Evolutionary conservation across 1,140 invertebrate genomes (phyloP).

Genomic region (Hydropsyche tenuis): DNA sequence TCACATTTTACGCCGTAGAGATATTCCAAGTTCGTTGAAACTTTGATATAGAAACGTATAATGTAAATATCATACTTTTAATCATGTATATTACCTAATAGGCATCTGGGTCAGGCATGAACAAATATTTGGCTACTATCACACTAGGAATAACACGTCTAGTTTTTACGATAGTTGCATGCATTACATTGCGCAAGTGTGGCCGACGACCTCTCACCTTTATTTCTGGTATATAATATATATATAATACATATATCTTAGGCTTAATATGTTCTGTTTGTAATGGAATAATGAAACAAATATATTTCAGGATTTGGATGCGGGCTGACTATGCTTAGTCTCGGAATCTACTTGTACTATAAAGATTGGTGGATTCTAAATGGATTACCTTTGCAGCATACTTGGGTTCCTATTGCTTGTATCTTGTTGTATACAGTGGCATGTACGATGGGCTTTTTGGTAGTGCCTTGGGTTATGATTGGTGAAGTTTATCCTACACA

Average conservation of each 20-base stretch:
- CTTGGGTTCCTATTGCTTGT: conserved; percentile 70
- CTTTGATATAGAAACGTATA: conserved; percentile 7
- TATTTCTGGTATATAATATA: conserved; percentile 63
- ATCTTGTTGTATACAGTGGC: conserved; percentile 70
- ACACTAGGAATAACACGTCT: conserved; percentile 71
- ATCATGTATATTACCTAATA: conserved; percentile 50
- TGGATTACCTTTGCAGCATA: conserved; percentile 54
- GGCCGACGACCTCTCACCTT: conserved; percentile 74
- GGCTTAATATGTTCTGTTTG: not conserved
- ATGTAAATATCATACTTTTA: conserved; percentile 5
- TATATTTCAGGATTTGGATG: conserved; percentile 66
- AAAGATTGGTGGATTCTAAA: conserved; percentile 59
- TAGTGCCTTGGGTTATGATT: conserved; percentile 78
- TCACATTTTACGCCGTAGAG: conserved; percentile 80
- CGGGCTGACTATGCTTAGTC: conserved; percentile 67
- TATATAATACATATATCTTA: not conserved
- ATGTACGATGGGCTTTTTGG: conserved; percentile 72
- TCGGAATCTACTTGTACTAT: conserved; percentile 68
- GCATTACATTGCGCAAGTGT: conserved; percentile 66
- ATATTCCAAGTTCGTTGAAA: conserved; percentile 73
- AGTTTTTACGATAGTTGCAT: conserved; percentile 68
- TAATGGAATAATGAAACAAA: not conserved
- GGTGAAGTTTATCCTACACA: conserved; percentile 72
- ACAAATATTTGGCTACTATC: conserved; percentile 71
- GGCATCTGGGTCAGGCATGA: conserved; percentile 66